These are phyloP conservation scores for Apodemus speciosus DNA, from an alignment of 2,113 vertebrate species.

Conservation along the genomic window DNA sequence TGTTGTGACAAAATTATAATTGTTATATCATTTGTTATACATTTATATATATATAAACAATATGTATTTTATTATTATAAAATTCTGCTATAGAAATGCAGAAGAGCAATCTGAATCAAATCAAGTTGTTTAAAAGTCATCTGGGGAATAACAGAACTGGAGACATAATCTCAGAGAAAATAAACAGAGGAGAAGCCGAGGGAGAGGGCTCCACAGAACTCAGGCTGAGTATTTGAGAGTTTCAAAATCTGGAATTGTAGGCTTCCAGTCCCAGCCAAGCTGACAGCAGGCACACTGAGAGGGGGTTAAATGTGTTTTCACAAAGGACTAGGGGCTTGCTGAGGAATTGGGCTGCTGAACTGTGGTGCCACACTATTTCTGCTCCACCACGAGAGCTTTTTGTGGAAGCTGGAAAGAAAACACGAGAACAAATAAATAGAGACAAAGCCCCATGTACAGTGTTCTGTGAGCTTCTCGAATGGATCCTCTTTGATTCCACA, in stretches of 20 bases:
- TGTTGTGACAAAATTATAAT: neutral
- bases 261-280: neutral
- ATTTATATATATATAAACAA: no score
- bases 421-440: neutral
- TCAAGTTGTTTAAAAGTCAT: neutral
- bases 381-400: neutral
- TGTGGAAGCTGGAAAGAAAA: conserved; percentile 1
- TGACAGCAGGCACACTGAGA: neutral
- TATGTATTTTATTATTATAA: no score
- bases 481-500: neutral
- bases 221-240: neutral
- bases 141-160: neutral
- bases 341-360: neutral
- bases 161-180: neutral
- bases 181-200: neutral
- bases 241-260: neutral
- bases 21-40: no score
- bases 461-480: neutral
- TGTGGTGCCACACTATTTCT: neutral
- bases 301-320: neutral
- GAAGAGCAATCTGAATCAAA: conserved; percentile 12
- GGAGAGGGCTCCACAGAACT: neutral
- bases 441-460: neutral
- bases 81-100: conserved; percentile 21
- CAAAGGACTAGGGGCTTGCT: neutral